Evolutionary conservation across 1,140 invertebrate species (phyloP).

Genomic region (Drosophila mojavensis): DNA sequence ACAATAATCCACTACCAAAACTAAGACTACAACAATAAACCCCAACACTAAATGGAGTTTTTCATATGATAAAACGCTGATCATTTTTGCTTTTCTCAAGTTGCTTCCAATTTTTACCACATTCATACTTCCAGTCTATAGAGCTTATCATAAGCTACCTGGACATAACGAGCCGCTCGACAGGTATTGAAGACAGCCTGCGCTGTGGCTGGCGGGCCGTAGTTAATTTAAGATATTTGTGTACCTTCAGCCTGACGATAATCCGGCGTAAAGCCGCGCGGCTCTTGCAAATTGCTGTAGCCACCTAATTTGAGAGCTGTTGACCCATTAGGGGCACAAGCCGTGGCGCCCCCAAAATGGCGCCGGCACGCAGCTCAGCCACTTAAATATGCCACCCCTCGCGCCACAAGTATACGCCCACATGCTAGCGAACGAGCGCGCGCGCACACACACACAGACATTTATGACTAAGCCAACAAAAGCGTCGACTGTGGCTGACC

Average conservation of each 20-base stretch:
- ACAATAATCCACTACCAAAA: too few species aligned
- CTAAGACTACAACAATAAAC: too few species aligned
- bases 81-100: too few species aligned
- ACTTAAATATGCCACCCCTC: constrained; percentile 53
- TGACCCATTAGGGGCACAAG: constrained; percentile 74
- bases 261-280: constrained; percentile 61
- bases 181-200: not conserved
- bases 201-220: not conserved
- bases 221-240: constrained; percentile 73
- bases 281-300: constrained; percentile 70
- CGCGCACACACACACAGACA: constrained; percentile 36
- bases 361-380: constrained; percentile 33
- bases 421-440: not conserved
- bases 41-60: too few species aligned
- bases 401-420: too few species aligned
- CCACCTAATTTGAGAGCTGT: constrained; percentile 80
- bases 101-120: too few species aligned
- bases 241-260: constrained; percentile 53
- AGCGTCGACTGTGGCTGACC: constrained; percentile 75
- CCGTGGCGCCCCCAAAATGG: constrained; percentile 34
- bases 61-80: too few species aligned
- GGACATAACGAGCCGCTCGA: not conserved
- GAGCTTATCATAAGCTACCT: not conserved
- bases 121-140: not conserved
- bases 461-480: constrained; percentile 79